Conservation (phyloP, 2,888 invertebrate genomes). For the Tuta absoluta region DNA sequence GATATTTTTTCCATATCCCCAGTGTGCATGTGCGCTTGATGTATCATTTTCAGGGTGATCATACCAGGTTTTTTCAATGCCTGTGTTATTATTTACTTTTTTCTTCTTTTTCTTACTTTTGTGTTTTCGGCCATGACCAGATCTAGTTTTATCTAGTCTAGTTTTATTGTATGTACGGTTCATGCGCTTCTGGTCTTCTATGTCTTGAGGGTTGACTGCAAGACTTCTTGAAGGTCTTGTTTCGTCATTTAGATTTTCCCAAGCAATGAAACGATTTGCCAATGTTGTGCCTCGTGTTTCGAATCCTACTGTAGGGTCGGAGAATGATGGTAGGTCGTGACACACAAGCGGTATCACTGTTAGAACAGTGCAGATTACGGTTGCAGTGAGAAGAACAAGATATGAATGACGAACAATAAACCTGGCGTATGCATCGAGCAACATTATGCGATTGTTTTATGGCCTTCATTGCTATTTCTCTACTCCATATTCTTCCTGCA, state of each 20-base stretch:
- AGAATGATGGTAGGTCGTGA: slow-evolving; percentile 86
- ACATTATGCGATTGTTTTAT: slow-evolving; percentile 56
- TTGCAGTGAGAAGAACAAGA: slow-evolving; percentile 65
- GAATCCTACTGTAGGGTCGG: slow-evolving; percentile 95
- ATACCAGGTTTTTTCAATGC: slow-evolving; percentile 47
- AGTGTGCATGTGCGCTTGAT: slow-evolving; percentile 72
- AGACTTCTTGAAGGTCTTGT: slow-evolving; percentile 85
- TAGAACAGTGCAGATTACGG: slow-evolving; percentile 64
- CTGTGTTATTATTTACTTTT: slow-evolving; percentile 53
- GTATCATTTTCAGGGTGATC: slow-evolving; percentile 49
- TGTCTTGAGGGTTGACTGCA: slow-evolving; percentile 87
- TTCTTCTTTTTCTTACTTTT: slow-evolving; percentile 67
- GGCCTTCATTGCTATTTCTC: slow-evolving; percentile 63
- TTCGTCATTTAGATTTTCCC: slow-evolving; percentile 91
- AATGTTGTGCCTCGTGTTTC: slow-evolving; percentile 94
- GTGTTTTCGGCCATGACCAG: slow-evolving; percentile 63
- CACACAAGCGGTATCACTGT: slow-evolving; percentile 70
- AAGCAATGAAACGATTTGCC: slow-evolving; percentile 89
- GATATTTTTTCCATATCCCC: slow-evolving; percentile 82
- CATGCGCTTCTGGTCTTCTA: slow-evolving; percentile 78
- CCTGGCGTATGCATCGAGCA: slow-evolving; percentile 75
- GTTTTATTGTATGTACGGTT: slow-evolving; percentile 66
- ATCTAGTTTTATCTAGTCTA: slow-evolving; percentile 56
- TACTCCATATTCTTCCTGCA: slow-evolving; percentile 55
- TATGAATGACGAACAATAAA: slow-evolving; percentile 77